Evolutionary conservation across 1,140 invertebrate species (phyloP).

Genomic region (Ostrea denselamellosa): DNA sequence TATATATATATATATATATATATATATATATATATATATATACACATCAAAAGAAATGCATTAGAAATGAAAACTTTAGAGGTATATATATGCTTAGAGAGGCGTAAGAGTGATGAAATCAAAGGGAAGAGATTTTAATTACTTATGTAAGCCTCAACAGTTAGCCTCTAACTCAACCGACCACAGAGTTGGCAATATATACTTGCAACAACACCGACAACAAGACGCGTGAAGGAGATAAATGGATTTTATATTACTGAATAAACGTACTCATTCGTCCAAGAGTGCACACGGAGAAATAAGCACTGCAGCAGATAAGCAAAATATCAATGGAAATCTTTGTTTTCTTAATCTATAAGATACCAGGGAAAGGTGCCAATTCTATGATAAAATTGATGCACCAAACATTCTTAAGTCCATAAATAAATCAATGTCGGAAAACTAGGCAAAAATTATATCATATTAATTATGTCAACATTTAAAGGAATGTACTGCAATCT

Average conservation of each 20-base stretch:
- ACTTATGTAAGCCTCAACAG: not conserved
- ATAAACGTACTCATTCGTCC: not conserved
- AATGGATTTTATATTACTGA: slow-evolving; percentile 27
- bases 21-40: not conserved
- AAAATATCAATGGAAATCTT: not conserved
- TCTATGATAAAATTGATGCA: not conserved
- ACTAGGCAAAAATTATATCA: too few relatives aligned
- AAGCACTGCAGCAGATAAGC: slow-evolving; percentile 13
- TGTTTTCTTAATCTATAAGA: not conserved
- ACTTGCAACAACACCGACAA: not conserved
- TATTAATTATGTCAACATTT: too few relatives aligned
- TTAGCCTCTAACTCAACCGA: not conserved
- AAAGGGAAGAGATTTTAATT: slow-evolving; percentile 29
- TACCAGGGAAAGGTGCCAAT: not conserved
- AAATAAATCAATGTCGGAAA: too few relatives aligned
- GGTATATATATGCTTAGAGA: not conserved
- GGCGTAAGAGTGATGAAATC: not conserved
- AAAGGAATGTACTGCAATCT: too few relatives aligned
- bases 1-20: not conserved
- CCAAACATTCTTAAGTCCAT: not conserved
- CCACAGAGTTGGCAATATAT: not conserved
- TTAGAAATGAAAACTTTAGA: not conserved
- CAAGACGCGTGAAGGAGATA: not conserved
- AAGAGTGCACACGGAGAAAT: not conserved
- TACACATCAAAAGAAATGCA: slow-evolving; percentile 10